Base-by-base conservation (phyloP, 2,113 vertebrate species). In the Phyllostomus hastatus region DNA sequence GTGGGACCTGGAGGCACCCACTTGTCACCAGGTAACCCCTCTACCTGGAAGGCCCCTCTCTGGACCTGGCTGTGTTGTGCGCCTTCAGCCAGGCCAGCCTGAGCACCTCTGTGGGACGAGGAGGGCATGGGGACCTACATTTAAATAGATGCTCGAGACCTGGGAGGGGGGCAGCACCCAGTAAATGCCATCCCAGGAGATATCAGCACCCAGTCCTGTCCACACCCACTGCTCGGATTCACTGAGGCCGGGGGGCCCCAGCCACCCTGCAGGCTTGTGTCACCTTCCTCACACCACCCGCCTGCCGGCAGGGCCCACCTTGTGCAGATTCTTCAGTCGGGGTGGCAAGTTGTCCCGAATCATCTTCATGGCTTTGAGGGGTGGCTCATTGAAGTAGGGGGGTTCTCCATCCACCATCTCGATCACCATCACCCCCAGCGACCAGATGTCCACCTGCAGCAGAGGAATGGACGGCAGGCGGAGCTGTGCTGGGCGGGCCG, bases 371-470 rank as follows among this genome's bases (percentile, higher is more conserved):
- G 99, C 99, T 97, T 99, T 99, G 17, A 99, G 98, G 0, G 99
- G 99, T 0, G 99, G 99, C 97, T 99, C 99, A 0, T 99, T 99
- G 97, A 99, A 99, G 90, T 99, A 99, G 0, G 99, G 99, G 1
- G 99, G 99, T 20, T 99, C 99, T 46, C 99, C 99, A 0, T 99
- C 99, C 11, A 99, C 99, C 99, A 99, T 99, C 98, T 99, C 99
- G 0, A 99, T 99, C 43, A 99, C 99, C 99, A 99, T 99, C 93
- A 99, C 99, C 0, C 99, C 99, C 96, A 99, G 98, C 0, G 99
- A 99, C 99, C 99, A 99, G 98, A 99, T 99, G 67, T 99, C 99
- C 95, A 99, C 99, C 99, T 99, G 94, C 5, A 5, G 79, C 1
- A 0, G 20, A 4, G 5, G 1, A 17, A 33, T 64, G 26, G 78